Percentiles rank a stretch among this genome's conserved stretches.
Conservation (phyloP, 2,797 vertebrate species). For the Hemibagrus guttatus region DNA sequence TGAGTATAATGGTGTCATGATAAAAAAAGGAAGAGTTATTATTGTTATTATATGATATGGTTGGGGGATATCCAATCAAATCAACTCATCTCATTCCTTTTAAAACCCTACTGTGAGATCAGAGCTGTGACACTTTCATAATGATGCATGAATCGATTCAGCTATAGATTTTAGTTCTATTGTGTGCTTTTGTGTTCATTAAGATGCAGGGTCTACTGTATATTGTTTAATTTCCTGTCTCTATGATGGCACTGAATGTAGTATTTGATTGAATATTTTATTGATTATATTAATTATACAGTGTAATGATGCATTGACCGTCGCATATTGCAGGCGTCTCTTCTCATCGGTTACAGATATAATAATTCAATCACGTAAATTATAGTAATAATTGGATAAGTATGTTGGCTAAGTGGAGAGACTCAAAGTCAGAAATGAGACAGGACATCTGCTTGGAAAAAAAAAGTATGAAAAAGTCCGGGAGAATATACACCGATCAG, state of each 20-base stretch:
- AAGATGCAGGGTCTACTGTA: neutral
- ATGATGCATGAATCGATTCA: neutral
- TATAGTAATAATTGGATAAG: neutral
- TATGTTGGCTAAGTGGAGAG: neutral
- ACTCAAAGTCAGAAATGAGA: neutral
- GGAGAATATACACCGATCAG: neutral
- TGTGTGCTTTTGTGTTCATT: neutral
- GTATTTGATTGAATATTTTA: neutral
- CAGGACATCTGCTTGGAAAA: neutral
- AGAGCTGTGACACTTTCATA: neutral
- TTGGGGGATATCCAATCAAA: neutral
- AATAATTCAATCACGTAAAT: neutral
- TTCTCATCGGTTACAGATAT: neutral
- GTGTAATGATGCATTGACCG: neutral
- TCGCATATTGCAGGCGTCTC: neutral
- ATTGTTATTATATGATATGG: neutral
- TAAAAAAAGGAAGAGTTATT: neutral
- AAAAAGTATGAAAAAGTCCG: neutral
- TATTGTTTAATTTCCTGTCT: neutral
- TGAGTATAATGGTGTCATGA: neutral
- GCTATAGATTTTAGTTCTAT: neutral
- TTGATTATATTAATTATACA: neutral
- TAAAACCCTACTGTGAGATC: neutral
- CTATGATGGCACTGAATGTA: neutral
- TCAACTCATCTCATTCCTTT: slow-evolving; percentile 4